Percentiles rank a stretch among this genome's conserved stretches.
These are phyloP conservation scores for Elephantulus edwardii DNA, from an alignment of 2,113 vertebrate genomes.

Conservation along the genomic window DNA sequence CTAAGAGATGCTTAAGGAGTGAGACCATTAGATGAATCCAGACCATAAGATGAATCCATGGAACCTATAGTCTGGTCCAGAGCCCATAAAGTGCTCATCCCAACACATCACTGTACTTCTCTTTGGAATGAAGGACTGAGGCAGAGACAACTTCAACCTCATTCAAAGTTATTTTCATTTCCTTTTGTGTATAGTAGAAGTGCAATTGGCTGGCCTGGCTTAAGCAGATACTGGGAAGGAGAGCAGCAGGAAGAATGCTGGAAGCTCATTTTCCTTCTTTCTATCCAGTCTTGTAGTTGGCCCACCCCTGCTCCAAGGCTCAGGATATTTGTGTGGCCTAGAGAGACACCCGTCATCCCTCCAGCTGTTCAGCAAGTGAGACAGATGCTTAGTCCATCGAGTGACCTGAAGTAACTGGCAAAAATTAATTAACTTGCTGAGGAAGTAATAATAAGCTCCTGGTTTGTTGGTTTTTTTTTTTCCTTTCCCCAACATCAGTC, in stretches of 20 bases:
- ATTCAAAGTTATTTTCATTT: neutral
- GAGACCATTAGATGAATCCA: neutral
- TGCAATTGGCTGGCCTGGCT: neutral
- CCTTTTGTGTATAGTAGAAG: neutral
- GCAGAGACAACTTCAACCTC: neutral
- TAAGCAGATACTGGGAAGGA: neutral
- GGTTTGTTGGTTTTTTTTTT: conserved; percentile 77
- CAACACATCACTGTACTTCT: neutral
- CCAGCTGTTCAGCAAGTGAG: conserved; percentile 44
- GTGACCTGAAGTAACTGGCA: conserved; percentile 68
- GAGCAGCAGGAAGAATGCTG: neutral
- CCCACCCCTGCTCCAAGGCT: neutral
- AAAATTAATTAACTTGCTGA: conserved; percentile 71
- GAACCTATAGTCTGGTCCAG: neutral
- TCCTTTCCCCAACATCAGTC: conserved; percentile 67
- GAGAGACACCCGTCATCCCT: neutral
- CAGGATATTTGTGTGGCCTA: neutral
- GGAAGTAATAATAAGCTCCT: conserved; percentile 68
- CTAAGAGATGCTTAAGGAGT: neutral
- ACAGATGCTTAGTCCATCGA: conserved; percentile 65
- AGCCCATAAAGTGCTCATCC: neutral
- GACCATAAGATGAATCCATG: neutral
- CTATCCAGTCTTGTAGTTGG: neutral
- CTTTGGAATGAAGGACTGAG: neutral
- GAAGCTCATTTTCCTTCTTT: neutral